Evolutionary conservation across 2,797 vertebrate species (phyloP).

Genomic region (Molothrus ater): DNA sequence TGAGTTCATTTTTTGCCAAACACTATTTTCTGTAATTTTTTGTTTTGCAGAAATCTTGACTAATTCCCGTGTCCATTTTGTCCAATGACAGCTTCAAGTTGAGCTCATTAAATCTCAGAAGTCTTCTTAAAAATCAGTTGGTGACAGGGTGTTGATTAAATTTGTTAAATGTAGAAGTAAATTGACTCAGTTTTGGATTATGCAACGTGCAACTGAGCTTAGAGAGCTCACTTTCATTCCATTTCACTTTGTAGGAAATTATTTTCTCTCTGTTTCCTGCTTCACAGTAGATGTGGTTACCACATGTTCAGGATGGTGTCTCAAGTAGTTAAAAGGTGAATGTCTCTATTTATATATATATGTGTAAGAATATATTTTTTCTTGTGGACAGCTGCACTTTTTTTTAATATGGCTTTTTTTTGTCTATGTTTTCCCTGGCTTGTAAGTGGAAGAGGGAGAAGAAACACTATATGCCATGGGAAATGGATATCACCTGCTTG

Average conservation of each 20-base stretch:
- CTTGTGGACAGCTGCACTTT: not conserved
- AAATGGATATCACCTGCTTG: not conserved
- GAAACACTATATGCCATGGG: not conserved
- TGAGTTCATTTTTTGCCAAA: not conserved
- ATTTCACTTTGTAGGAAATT: not conserved
- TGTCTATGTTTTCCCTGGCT: not conserved
- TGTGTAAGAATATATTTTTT: not conserved
- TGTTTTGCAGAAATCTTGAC: not conserved
- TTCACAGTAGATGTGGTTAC: not conserved
- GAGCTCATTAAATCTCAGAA: conserved; percentile 10
- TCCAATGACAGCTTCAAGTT: not conserved
- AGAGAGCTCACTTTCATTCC: not conserved
- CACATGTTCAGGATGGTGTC: not conserved
- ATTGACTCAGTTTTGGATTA: not conserved
- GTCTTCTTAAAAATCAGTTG: not conserved
- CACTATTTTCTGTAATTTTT: not conserved
- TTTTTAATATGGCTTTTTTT: not conserved
- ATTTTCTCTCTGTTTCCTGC: not conserved
- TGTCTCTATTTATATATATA: not conserved
- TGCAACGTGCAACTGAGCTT: not conserved
- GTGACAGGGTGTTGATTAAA: conserved; percentile 17
- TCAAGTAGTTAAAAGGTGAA: not conserved
- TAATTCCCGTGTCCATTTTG: not conserved
- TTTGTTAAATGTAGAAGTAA: conserved; percentile 10
- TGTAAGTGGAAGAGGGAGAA: not conserved